Evolutionary conservation across 35 echinoderm and acorn worm species (phyloP), one percentile per base, ranked within the genome.

Genomic region (Lytechinus pictus): DNA sequence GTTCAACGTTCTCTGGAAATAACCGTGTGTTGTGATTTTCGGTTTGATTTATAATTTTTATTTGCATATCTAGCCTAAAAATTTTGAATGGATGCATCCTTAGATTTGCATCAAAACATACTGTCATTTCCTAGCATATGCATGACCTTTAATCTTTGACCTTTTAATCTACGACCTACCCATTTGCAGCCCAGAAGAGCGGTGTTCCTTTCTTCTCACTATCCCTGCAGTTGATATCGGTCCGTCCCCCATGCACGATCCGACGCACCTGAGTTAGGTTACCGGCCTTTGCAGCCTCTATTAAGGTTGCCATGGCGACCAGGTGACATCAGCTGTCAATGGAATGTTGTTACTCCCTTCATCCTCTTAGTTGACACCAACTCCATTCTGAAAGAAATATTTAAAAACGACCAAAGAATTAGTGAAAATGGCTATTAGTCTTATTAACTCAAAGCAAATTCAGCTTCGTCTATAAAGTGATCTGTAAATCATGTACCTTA

Each of bases 151-250:
- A n/a, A 88, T 27, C 16, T n/a, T n/a, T 44, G 33, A 44, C 33
- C 33, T 44, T 44, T 2, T 27, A n/a, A 88, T 27, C 16, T n/a
- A 21, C 19, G 52, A 54, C 88, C 52, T 54, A 90, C 88, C 88
- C 28, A 54, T 90, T 90, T n/a, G 88, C 88, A 54, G 88, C 88
- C 88, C 88, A 90, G 88, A 90, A 90, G 88, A 90, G 88, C 4
- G 88, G 29, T 3, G 88, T 90, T 52, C 88, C 88, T 29, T 54
- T 54, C 29, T 12, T 52, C 88, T 90, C 88, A 12, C 88, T 90
- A 44, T 90, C 88, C 52, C 88, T 44, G n/a, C 88, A 90, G 88
- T 90, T 90, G 88, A 90, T 90, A 44, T 90, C 88, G 24, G 88
- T 54, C 28, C 88, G n/a, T 52, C 88, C 88, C 27, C 8, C 5